Conservation (phyloP, 1,140 invertebrate species). For the Vollenhovia emeryi region DNA sequence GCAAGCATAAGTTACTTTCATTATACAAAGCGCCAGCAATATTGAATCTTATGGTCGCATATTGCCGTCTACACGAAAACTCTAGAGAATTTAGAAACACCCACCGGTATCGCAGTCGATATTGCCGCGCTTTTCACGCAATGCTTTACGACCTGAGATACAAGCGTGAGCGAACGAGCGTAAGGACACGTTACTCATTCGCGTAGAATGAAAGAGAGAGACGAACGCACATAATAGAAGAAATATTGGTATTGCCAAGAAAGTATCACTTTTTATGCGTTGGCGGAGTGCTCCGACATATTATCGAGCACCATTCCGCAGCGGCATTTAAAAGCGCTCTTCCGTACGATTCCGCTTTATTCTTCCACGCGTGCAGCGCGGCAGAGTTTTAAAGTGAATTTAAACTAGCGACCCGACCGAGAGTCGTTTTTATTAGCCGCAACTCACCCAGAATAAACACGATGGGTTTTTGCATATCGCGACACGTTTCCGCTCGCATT, state of each 20-base stretch:
- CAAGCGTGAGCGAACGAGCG: constrained; percentile 4
- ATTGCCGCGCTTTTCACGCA: not conserved
- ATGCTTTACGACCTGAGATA: constrained; percentile 3
- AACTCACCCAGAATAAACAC: constrained; percentile 20
- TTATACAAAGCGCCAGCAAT: not conserved
- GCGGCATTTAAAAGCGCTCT: not conserved
- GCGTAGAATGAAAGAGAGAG: not conserved
- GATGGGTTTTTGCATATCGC: not conserved
- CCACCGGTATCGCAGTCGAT: not conserved
- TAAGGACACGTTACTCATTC: constrained; percentile 9
- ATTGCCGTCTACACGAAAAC: not conserved
- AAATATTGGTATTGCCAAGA: not conserved
- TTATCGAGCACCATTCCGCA: not conserved
- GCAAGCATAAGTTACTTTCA: not conserved
- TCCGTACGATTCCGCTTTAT: not conserved
- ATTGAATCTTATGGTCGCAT: not conserved
- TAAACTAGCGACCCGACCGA: not conserved
- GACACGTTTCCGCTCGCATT: not conserved
- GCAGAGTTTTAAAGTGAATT: constrained; percentile 21
- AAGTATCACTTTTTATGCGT: not conserved
- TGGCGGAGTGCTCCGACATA: not conserved
- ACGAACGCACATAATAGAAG: not conserved
- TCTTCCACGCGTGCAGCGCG: not conserved
- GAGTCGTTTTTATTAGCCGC: not conserved
- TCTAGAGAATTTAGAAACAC: not conserved